Base-by-base conservation (phyloP, 2,888 invertebrate species). In the Alloscopus bannaensis region DNA sequence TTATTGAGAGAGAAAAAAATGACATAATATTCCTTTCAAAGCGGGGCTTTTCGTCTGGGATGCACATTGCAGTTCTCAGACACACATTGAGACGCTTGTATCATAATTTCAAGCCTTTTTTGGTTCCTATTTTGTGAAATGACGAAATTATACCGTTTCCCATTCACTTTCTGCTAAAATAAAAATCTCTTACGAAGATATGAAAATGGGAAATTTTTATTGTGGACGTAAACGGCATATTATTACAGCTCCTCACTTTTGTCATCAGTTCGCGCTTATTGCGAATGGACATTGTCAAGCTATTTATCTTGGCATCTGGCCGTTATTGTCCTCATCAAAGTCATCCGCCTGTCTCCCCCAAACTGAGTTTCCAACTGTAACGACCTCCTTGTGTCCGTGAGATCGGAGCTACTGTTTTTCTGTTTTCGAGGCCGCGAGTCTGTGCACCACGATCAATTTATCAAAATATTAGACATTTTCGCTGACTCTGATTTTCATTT, bases 51-150 rank as follows among this genome's bases (percentile, higher is more conserved):
- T 22, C 18, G 16, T 28, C 2, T 52, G 24, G 8, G 24, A 55
- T 55, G 55, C 55, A 55, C 3, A 26, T 11, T 2, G 28, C 55
- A 26, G 6, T n/a, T 24, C 6, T 50, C 11, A 11, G 3, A 26
- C 55, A 55, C 18, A 28, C 55, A 55, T 26, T 28, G 31, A 31
- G n/a, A n/a, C n/a, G 60, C 71, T 71, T 62, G 60, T 62, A 71
- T 50, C 71, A 62, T 62, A 62, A 62, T 52, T 50, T 62, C n/a
- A n/a, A 36, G 13, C 36, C 31, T 16, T 36, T 36, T 18, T 69
- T 59, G 55, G 36, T 24, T 11, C 6, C 29, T 42, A 57, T 59
- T 70, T 60, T 13, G 45, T 47, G 20, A 60, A 62, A 62, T 62
- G 47, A 62, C 50, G 26, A 50, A 71, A 71, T 70, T 59, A 59